Conservation (phyloP, 2,113 vertebrate species). For the Telmatochromis brachygnathus region DNA sequence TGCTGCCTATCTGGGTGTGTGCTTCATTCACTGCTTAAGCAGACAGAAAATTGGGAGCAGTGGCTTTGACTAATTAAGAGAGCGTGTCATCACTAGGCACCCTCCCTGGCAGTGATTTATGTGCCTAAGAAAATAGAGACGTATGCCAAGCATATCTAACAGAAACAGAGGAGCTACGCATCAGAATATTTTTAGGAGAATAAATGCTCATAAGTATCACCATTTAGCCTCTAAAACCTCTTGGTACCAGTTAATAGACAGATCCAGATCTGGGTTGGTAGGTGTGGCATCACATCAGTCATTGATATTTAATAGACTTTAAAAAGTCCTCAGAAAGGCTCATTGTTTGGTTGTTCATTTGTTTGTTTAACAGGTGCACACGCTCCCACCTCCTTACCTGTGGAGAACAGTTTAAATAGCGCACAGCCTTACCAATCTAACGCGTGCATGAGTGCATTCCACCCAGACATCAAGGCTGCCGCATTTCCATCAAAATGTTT, state of each 20-base stretch:
- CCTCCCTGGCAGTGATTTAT: constrained; percentile 45
- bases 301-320: background rate
- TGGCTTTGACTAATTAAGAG: constrained; percentile 52
- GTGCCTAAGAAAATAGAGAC: background rate
- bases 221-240: background rate
- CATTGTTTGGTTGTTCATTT: background rate
- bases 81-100: constrained; percentile 45
- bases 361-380: background rate
- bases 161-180: constrained; percentile 13
- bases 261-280: background rate
- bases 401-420: background rate
- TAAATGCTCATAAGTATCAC: background rate
- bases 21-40: constrained; percentile 30
- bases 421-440: background rate
- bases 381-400: background rate
- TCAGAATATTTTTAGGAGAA: background rate
- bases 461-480: background rate
- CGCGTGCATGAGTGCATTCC: background rate
- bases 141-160: background rate
- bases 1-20: background rate
- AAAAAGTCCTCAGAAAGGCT: background rate
- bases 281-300: background rate
- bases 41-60: constrained; percentile 36
- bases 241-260: background rate
- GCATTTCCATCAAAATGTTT: background rate